Evolutionary conservation across 2,888 invertebrate genomes (phyloP).

Genomic region (Chalcosyrphus nemorum): DNA sequence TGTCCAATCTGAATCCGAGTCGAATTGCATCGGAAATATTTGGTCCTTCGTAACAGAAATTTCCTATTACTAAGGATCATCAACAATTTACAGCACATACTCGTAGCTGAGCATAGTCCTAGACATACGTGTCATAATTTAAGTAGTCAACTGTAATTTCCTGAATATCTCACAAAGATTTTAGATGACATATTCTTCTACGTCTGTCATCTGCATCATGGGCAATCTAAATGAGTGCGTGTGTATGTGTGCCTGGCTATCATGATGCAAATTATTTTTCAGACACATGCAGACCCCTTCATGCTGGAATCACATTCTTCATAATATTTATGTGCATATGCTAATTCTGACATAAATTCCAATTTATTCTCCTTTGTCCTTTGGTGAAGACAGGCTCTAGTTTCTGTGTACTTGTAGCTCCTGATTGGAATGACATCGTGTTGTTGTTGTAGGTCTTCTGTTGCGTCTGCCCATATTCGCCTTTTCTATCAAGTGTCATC

Average conservation of each 20-base stretch:
- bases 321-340: slow-evolving; percentile 54
- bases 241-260: slow-evolving; percentile 35
- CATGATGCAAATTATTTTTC: slow-evolving; percentile 40
- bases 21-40: no score
- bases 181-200: slow-evolving; percentile 11
- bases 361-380: slow-evolving; percentile 60
- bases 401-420: slow-evolving; percentile 27
- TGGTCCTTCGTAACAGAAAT: no score
- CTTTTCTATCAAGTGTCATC: slow-evolving; percentile 29
- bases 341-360: slow-evolving; percentile 58
- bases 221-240: slow-evolving; percentile 30
- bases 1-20: no score
- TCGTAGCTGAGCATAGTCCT: background rate
- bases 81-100: no score
- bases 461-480: background rate
- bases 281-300: no score
- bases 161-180: slow-evolving; percentile 1
- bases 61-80: no score
- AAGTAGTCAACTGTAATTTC: slow-evolving; percentile 40
- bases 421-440: slow-evolving; percentile 44
- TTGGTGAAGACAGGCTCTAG: background rate
- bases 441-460: slow-evolving; percentile 3
- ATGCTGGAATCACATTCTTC: slow-evolving; percentile 37
- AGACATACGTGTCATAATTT: slow-evolving; percentile 25
- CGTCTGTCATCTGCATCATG: slow-evolving; percentile 39